phyloP scores from a whole-genome alignment of 2,888 invertebrate species.

The Endomychus coccineus region DNA sequence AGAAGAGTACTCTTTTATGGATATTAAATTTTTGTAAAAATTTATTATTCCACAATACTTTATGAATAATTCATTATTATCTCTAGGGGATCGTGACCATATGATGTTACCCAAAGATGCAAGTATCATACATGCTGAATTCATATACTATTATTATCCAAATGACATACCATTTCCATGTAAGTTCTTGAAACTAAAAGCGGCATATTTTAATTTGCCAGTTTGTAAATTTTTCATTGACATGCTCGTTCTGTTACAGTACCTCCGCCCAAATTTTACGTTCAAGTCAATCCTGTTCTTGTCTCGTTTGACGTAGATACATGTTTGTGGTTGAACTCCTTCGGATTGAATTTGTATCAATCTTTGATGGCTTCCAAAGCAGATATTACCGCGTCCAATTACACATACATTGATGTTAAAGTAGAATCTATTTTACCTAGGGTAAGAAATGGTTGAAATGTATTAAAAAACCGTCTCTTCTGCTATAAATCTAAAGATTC shows the following conservation, averaged over 20 bases:
- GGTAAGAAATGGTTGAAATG: slow-evolving; percentile 50
- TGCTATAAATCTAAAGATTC: too few species aligned
- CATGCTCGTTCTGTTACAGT: slow-evolving; percentile 71
- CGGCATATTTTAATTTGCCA: not conserved
- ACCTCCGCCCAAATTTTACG: slow-evolving; percentile 87
- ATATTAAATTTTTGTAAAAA: too few species aligned
- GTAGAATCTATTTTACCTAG: slow-evolving; percentile 91
- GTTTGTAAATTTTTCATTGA: slow-evolving; percentile 17
- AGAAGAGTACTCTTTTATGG: too few species aligned
- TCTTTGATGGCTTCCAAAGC: slow-evolving; percentile 53
- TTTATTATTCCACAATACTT: too few species aligned
- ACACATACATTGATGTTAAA: slow-evolving; percentile 74
- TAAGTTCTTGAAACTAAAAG: slow-evolving; percentile 45
- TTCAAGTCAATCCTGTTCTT: slow-evolving; percentile 84
- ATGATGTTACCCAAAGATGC: slow-evolving; percentile 84
- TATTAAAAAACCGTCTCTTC: not conserved
- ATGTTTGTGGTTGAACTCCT: slow-evolving; percentile 89
- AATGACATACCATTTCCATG: slow-evolving; percentile 82
- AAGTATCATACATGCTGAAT: slow-evolving; percentile 89
- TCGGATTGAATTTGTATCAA: slow-evolving; percentile 79
- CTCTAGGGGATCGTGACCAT: slow-evolving; percentile 63
- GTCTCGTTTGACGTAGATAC: slow-evolving; percentile 82
- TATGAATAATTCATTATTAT: not conserved
- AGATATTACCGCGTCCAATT: slow-evolving; percentile 37
- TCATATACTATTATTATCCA: slow-evolving; percentile 94